Conservation (phyloP, 2,113 vertebrate genomes). For the Montifringilla adamsi region DNA sequence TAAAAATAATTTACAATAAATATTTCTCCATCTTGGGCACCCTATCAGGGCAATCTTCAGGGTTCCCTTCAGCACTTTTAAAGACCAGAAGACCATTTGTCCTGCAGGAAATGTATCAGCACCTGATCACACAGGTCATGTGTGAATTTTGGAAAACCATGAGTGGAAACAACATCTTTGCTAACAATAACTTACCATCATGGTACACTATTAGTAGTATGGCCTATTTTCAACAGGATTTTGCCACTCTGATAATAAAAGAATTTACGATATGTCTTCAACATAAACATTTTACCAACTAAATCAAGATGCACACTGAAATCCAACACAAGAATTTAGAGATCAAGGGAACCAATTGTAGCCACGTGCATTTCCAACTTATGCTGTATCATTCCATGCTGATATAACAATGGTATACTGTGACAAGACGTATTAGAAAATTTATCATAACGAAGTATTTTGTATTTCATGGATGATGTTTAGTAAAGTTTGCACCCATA, state of each 20-base stretch:
- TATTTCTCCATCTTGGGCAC: not conserved
- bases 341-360: not conserved
- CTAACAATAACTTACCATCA: not conserved
- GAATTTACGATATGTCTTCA: not conserved
- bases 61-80: not conserved
- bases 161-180: not conserved
- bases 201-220: not conserved
- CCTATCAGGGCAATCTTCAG: not conserved
- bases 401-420: not conserved
- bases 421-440: not conserved
- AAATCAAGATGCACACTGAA: not conserved
- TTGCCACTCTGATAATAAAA: not conserved
- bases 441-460: not conserved
- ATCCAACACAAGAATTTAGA: not conserved
- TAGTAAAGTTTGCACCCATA: not conserved
- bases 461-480: not conserved
- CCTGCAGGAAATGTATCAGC: not conserved
- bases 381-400: not conserved
- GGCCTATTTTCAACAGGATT: not conserved
- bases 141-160: not conserved
- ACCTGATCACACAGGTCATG: not conserved
- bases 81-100: not conserved
- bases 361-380: not conserved
- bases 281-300: not conserved
- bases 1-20: not conserved